These are phyloP conservation scores for Tachina grossa DNA, from an alignment of 2,888 invertebrate species.

Conservation along the genomic window DNA sequence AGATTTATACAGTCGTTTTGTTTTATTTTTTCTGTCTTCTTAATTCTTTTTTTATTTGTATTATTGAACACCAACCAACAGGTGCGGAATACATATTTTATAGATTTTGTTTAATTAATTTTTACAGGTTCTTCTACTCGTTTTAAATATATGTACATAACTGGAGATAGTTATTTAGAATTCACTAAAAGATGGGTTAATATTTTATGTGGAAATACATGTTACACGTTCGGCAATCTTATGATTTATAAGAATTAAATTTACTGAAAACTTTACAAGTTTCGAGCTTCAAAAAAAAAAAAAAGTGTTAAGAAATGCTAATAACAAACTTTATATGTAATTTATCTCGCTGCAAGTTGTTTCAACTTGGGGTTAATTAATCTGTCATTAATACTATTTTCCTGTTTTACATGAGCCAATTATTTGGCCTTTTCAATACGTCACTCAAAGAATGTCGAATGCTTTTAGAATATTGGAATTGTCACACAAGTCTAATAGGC, in stretches of 20 bases:
- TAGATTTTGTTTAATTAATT: slow-evolving; percentile 42
- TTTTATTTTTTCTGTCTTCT: slow-evolving; percentile 45
- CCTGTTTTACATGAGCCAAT: no score
- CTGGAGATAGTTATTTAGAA: slow-evolving; percentile 2
- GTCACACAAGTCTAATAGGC: no score
- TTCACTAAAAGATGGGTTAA: background rate
- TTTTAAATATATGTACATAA: slow-evolving; percentile 1
- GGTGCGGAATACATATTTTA: slow-evolving; percentile 69
- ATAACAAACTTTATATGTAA: no score
- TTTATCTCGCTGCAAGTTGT: no score
- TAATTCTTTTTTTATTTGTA: slow-evolving; percentile 33
- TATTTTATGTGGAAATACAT: background rate
- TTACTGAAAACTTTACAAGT: background rate
- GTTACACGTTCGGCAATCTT: background rate
- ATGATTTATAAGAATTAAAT: background rate
- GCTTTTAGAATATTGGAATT: no score
- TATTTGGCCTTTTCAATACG: no score
- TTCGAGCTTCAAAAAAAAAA: no score
- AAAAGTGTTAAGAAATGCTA: no score
- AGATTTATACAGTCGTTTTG: slow-evolving; percentile 56
- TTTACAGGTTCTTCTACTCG: background rate
- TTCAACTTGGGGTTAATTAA: no score
- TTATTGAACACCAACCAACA: slow-evolving; percentile 59
- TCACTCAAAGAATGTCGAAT: no score
- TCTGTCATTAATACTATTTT: no score